These are phyloP conservation scores for Lasioglossum figueresi DNA, from an alignment of 2,888 invertebrate species.

Conservation along the genomic window DNA sequence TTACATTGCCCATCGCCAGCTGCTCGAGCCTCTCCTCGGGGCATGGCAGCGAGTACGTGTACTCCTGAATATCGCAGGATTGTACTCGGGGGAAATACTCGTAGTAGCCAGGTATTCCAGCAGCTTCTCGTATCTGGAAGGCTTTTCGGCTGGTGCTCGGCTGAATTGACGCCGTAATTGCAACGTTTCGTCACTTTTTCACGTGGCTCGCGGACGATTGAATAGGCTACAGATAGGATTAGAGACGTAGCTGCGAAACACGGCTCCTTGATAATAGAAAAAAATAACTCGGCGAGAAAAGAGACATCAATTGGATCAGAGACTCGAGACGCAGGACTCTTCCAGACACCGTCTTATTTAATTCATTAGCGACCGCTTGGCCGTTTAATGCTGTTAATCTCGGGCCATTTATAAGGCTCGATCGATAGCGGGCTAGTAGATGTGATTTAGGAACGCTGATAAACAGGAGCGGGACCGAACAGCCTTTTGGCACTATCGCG, in stretches of 20 bases:
- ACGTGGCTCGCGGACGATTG: conserved; percentile 32
- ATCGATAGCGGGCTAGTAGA: neutral
- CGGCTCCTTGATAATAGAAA: conserved; percentile 49
- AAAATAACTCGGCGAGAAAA: conserved; percentile 15
- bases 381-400: conserved; percentile 52
- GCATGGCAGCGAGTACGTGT: neutral
- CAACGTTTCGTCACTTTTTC: conserved; percentile 68
- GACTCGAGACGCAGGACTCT: neutral
- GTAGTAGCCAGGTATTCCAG: conserved; percentile 52
- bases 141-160: conserved; percentile 32
- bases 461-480: conserved; percentile 13
- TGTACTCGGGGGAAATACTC: conserved; percentile 74
- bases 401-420: conserved; percentile 39
- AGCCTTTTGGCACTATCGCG: conserved; percentile 1
- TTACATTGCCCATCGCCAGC: conserved; percentile 17
- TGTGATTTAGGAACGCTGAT: neutral
- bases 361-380: conserved; percentile 46
- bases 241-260: neutral
- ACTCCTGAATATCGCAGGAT: conserved; percentile 39
- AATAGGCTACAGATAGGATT: conserved; percentile 57
- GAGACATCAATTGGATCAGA: conserved; percentile 29
- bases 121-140: conserved; percentile 27
- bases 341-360: conserved; percentile 45
- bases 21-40: neutral
- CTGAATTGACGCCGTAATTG: conserved; percentile 66